Conservation (phyloP, 2,888 invertebrate genomes). For the Spialia ferax region DNA sequence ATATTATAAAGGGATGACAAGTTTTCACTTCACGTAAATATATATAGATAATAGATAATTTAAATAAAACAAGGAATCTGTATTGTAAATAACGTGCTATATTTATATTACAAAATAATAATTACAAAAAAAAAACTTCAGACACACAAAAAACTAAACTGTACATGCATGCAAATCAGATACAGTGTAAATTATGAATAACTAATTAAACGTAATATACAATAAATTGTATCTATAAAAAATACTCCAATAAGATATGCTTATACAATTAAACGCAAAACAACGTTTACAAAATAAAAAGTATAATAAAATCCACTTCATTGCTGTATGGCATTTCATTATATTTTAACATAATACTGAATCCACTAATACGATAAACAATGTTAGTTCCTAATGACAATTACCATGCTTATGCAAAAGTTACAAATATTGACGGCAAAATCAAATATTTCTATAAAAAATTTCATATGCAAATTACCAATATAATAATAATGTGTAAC, state of each 20-base stretch:
- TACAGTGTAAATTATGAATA: slow-evolving; percentile 68
- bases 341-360: slow-evolving; percentile 78
- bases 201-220: slow-evolving; percentile 76
- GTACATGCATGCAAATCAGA: slow-evolving; percentile 82
- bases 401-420: slow-evolving; percentile 44
- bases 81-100: slow-evolving; percentile 86
- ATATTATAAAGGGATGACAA: too few relatives aligned
- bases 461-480: slow-evolving; percentile 39
- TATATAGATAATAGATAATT: too few relatives aligned
- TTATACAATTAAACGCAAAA: slow-evolving; percentile 64
- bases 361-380: slow-evolving; percentile 83
- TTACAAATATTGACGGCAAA: slow-evolving; percentile 52
- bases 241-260: slow-evolving; percentile 70
- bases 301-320: slow-evolving; percentile 76
- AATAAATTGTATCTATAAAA: slow-evolving; percentile 63
- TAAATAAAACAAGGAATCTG: slow-evolving; percentile 34
- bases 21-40: too few relatives aligned
- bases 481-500: slow-evolving; percentile 36
- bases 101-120: slow-evolving; percentile 86
- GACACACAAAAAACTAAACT: slow-evolving; percentile 79
- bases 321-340: slow-evolving; percentile 81
- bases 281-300: slow-evolving; percentile 60
- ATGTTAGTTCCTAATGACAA: slow-evolving; percentile 69
- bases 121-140: slow-evolving; percentile 79
- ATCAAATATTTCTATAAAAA: slow-evolving; percentile 39